Conservation (phyloP, 2,113 vertebrate genomes). For the Pachypanchax playfairii region DNA sequence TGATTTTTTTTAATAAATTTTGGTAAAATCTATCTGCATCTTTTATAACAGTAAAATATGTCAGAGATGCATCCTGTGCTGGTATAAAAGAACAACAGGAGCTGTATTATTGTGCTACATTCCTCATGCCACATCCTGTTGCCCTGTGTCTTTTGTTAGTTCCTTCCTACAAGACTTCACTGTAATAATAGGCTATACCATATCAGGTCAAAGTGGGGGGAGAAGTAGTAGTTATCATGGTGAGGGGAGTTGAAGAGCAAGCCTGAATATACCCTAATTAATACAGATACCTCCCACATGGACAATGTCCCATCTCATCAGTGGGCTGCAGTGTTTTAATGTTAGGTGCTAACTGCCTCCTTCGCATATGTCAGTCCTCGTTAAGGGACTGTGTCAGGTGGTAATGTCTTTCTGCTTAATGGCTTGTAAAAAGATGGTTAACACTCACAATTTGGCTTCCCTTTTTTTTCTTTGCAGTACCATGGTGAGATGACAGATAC, state of each 20-base stretch:
- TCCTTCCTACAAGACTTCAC: conserved; percentile 42
- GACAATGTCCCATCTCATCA: conserved; percentile 89
- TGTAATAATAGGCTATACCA: conserved; percentile 66
- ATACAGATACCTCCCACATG: conserved; percentile 92
- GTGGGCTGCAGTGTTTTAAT: conserved; percentile 82
- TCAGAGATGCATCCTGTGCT: not conserved
- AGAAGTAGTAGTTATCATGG: conserved; percentile 40
- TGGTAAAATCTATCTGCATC: not conserved
- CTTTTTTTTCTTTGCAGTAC: conserved; percentile 47
- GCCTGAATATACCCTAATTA: conserved; percentile 96
- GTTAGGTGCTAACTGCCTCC: conserved; percentile 93
- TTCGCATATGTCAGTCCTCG: conserved; percentile 98
- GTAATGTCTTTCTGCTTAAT: conserved; percentile 94
- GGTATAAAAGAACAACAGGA: conserved; percentile 28
- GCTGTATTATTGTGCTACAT: conserved; percentile 44
- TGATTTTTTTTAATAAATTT: too few relatives aligned
- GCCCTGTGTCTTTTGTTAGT: conserved; percentile 24
- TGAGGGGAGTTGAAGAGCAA: conserved; percentile 81
- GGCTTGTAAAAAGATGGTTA: conserved; percentile 99
- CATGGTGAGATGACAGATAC: conserved; percentile 66
- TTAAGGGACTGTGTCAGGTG: conserved; percentile 89
- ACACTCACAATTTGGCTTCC: conserved; percentile 90
- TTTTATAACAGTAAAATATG: conserved; percentile 24
- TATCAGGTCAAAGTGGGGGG: conserved; percentile 70
- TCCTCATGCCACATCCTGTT: conserved; percentile 47